Conservation (phyloP, 2,888 invertebrate species). For the Brachypalpus laphriformis region DNA sequence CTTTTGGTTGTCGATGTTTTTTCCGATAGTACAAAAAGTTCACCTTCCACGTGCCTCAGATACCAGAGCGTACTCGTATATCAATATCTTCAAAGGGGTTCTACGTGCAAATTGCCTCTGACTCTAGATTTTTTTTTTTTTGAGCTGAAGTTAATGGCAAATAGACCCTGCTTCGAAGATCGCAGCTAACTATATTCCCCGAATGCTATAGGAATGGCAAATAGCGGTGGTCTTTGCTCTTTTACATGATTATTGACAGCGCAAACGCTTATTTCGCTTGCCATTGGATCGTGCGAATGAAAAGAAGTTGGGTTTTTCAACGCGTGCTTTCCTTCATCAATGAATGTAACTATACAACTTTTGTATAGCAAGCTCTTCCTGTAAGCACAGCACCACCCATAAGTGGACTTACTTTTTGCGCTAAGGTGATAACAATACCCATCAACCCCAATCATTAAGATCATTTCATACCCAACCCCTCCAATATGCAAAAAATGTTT, state of each 20-base stretch:
- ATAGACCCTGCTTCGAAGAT: neutral
- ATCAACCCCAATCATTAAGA: no score
- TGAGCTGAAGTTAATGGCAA: neutral
- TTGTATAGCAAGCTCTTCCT: neutral
- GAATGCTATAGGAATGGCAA: neutral
- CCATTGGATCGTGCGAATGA: no score
- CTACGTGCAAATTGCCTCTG: neutral
- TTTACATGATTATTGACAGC: constrained; percentile 5
- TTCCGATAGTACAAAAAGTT: neutral
- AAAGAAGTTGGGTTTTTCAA: no score
- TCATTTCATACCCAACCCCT: no score
- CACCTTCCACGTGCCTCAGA: neutral
- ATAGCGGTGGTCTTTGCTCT: neutral
- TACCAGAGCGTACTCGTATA: neutral
- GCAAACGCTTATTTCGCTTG: no score
- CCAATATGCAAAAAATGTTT: no score
- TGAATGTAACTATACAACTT: neutral
- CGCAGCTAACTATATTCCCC: neutral
- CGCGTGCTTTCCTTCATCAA: no score
- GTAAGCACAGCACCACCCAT: no score
- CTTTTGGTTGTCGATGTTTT: neutral
- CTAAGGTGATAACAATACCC: no score
- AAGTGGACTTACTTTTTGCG: no score
- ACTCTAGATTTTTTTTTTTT: neutral
- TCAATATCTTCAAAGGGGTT: neutral